Evolutionary conservation across 2,888 invertebrate species (phyloP).

Genomic region (Leucoma salicis): DNA sequence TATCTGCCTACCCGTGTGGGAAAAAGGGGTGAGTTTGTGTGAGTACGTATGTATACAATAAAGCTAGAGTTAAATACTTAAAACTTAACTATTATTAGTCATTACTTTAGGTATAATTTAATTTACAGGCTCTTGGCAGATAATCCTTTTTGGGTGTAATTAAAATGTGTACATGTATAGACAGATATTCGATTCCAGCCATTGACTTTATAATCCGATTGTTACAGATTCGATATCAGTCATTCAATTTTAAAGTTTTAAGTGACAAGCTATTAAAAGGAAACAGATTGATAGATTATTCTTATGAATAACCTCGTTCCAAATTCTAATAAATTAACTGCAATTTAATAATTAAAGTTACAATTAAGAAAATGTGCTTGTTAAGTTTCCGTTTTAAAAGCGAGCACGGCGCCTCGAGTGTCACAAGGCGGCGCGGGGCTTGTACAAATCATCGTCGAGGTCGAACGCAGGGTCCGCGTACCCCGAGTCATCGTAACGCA

Average conservation of each 20-base stretch:
- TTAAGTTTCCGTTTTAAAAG: conserved; percentile 45
- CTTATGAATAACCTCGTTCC: neutral
- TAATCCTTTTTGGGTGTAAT: too few relatives aligned
- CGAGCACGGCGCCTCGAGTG: conserved; percentile 72
- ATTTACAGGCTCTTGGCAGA: too few relatives aligned
- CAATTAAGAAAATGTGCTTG: neutral
- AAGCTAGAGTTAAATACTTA: too few relatives aligned
- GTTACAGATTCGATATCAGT: too few relatives aligned
- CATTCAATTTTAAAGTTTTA: neutral
- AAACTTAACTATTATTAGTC: too few relatives aligned
- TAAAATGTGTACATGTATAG: too few relatives aligned
- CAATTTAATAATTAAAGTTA: neutral
- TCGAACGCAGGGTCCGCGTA: conserved; percentile 87
- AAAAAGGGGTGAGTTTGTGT: too few relatives aligned
- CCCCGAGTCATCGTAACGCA: conserved; percentile 87
- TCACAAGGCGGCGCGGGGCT: conserved; percentile 83
- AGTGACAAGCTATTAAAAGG: neutral
- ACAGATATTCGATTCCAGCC: too few relatives aligned
- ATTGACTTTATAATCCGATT: too few relatives aligned
- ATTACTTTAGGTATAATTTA: too few relatives aligned
- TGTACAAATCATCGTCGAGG: conserved; percentile 86
- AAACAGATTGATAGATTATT: conserved; percentile 4
- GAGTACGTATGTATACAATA: too few relatives aligned
- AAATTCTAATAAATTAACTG: neutral
- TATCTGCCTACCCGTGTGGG: too few relatives aligned